Conservation (phyloP, 2,797 vertebrate genomes). For the Lutjanus campechanus region DNA sequence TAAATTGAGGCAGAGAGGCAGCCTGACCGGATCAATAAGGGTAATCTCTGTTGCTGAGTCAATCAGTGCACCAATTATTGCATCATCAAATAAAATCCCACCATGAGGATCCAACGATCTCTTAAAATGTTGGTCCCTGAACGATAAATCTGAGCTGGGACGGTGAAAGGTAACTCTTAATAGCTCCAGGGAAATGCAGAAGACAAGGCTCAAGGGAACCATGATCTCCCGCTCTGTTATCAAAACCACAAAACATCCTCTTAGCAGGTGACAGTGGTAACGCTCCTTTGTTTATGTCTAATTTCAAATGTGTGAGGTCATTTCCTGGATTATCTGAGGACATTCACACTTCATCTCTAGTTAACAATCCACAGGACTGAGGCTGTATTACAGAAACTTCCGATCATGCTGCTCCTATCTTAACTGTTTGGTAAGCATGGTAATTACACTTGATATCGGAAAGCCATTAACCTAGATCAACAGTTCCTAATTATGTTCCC, state of each 20-base stretch:
- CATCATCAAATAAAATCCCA: constrained; percentile 30
- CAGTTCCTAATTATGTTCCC: too few relatives aligned
- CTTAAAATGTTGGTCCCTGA: neutral
- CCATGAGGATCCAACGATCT: constrained; percentile 9
- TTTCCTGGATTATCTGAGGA: neutral
- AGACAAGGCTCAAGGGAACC: constrained; percentile 15
- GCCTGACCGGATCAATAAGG: constrained; percentile 56
- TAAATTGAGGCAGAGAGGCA: constrained; percentile 44
- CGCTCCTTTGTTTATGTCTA: neutral
- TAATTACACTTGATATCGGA: too few relatives aligned
- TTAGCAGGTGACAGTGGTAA: neutral
- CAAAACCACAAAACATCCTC: neutral
- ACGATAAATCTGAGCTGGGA: neutral
- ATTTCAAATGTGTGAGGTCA: constrained; percentile 5
- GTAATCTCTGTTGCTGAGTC: constrained; percentile 42
- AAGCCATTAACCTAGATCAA: too few relatives aligned
- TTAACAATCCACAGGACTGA: neutral
- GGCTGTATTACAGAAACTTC: neutral
- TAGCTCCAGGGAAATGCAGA: constrained; percentile 5
- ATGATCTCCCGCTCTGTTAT: neutral
- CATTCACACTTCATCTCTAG: neutral
- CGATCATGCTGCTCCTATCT: too few relatives aligned
- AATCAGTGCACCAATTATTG: constrained; percentile 56
- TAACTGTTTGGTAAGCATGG: too few relatives aligned
- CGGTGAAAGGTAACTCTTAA: neutral